phyloP scores from a whole-genome alignment of 2,888 invertebrate species.

The Trichopria drosophilae region DNA sequence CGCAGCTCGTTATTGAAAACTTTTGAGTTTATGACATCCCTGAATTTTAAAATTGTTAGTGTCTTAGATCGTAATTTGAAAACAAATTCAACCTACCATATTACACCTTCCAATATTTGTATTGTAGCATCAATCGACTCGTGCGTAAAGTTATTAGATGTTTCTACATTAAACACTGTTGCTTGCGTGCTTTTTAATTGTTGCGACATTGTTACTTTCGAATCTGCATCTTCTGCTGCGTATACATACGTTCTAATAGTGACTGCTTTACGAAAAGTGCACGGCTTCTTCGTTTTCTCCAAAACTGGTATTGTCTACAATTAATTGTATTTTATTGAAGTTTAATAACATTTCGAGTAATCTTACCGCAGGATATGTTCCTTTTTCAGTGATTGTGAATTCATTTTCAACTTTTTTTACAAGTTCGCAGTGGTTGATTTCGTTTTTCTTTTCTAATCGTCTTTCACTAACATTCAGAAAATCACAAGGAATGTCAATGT shows the following conservation, averaged over 20 bases:
- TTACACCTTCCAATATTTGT: constrained; percentile 48
- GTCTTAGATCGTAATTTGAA: constrained; percentile 5
- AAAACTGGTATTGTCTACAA: constrained; percentile 43
- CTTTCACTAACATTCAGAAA: constrained; percentile 54
- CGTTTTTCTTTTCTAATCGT: constrained; percentile 49
- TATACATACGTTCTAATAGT: constrained; percentile 47
- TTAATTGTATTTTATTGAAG: not conserved
- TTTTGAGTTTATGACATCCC: constrained; percentile 53
- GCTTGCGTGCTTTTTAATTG: constrained; percentile 49
- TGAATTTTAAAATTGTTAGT: constrained; percentile 38
- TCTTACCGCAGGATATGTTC: constrained; percentile 49
- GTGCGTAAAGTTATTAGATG: constrained; percentile 13
- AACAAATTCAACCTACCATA: constrained; percentile 44
- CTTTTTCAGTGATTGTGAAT: constrained; percentile 57
- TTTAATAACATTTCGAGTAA: not conserved
- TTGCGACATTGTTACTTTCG: constrained; percentile 39
- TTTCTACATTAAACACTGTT: constrained; percentile 34
- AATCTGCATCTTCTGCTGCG: constrained; percentile 45
- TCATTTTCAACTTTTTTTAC: constrained; percentile 47
- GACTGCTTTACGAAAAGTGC: constrained; percentile 45
- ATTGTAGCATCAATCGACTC: constrained; percentile 37
- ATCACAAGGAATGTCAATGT: constrained; percentile 51
- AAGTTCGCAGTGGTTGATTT: constrained; percentile 39
- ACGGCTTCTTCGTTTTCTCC: constrained; percentile 43
- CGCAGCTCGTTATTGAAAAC: constrained; percentile 40